These are phyloP conservation scores for Abscondita cerata DNA, from an alignment of 2,888 invertebrate genomes.

Conservation along the genomic window DNA sequence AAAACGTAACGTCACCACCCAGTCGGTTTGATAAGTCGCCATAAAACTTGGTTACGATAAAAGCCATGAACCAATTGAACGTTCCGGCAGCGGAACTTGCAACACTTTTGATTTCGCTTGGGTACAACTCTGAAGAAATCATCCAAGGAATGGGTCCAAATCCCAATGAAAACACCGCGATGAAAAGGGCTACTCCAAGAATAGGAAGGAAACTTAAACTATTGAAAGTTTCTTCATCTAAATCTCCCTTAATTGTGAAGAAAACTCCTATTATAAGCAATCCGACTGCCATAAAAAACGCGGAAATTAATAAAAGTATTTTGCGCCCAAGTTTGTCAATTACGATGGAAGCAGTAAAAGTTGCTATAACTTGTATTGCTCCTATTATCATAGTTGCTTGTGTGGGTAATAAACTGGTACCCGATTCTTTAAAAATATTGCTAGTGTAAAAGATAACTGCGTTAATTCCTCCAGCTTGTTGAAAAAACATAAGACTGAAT, in stretches of 20 bases:
- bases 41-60: slow-evolving; percentile 80
- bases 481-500: slow-evolving; percentile 86
- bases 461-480: slow-evolving; percentile 86
- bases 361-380: slow-evolving; percentile 80
- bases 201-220: slow-evolving; percentile 78
- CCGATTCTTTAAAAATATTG: slow-evolving; percentile 74
- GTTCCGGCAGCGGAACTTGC: slow-evolving; percentile 81
- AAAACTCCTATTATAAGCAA: slow-evolving; percentile 74
- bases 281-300: slow-evolving; percentile 73
- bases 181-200: slow-evolving; percentile 75
- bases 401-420: slow-evolving; percentile 64
- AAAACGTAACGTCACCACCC: slow-evolving; percentile 73
- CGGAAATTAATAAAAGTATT: slow-evolving; percentile 75
- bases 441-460: slow-evolving; percentile 83
- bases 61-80: slow-evolving; percentile 83
- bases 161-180: slow-evolving; percentile 81
- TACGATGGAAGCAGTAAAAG: slow-evolving; percentile 75
- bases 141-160: slow-evolving; percentile 90
- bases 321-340: slow-evolving; percentile 85
- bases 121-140: slow-evolving; percentile 83
- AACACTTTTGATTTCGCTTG: slow-evolving; percentile 78
- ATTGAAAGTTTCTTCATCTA: slow-evolving; percentile 58
- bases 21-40: slow-evolving; percentile 63
- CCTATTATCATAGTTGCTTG: slow-evolving; percentile 81
- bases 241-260: slow-evolving; percentile 63